These are phyloP conservation scores for Dermochelys coriacea DNA, from an alignment of 2,797 vertebrate species.

Conservation along the genomic window DNA sequence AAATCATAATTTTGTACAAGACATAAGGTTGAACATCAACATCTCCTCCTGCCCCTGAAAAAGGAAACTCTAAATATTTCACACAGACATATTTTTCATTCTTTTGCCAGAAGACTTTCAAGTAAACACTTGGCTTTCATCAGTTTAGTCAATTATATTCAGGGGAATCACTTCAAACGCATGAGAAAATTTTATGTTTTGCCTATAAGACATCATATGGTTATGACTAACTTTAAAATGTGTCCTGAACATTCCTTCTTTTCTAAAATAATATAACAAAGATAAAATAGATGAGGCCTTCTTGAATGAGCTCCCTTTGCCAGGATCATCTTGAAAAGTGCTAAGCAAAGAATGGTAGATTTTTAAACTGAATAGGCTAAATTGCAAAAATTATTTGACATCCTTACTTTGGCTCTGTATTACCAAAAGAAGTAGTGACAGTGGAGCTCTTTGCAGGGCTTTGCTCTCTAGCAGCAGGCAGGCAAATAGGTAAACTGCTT, in stretches of 20 bases:
- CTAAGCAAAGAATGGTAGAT: neutral
- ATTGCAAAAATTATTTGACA: conserved; percentile 64
- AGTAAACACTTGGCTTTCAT: conserved; percentile 70
- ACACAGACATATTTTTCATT: conserved; percentile 57
- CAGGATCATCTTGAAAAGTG: conserved; percentile 54
- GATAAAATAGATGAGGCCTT: conserved; percentile 67
- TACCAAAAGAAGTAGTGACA: conserved; percentile 37
- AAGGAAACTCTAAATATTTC: conserved; percentile 68
- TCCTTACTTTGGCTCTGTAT: conserved; percentile 41
- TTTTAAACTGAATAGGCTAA: conserved; percentile 46
- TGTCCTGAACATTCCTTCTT: neutral
- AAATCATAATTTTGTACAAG: neutral
- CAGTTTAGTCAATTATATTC: conserved; percentile 72
- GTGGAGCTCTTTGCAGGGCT: conserved; percentile 31
- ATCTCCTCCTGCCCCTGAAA: neutral
- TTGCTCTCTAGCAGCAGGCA: conserved; percentile 37
- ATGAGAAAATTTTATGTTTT: conserved; percentile 55
- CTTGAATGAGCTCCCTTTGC: conserved; percentile 21
- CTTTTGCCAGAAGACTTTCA: conserved; percentile 62
- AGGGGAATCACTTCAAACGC: conserved; percentile 70
- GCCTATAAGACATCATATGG: conserved; percentile 26
- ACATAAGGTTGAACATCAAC: neutral
- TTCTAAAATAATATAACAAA: conserved; percentile 51
- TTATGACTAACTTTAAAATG: conserved; percentile 53
- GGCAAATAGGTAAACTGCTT: neutral